Evolutionary conservation across 2,113 vertebrate genomes (phyloP).

Genomic region (Microcebus tavaratra): DNA sequence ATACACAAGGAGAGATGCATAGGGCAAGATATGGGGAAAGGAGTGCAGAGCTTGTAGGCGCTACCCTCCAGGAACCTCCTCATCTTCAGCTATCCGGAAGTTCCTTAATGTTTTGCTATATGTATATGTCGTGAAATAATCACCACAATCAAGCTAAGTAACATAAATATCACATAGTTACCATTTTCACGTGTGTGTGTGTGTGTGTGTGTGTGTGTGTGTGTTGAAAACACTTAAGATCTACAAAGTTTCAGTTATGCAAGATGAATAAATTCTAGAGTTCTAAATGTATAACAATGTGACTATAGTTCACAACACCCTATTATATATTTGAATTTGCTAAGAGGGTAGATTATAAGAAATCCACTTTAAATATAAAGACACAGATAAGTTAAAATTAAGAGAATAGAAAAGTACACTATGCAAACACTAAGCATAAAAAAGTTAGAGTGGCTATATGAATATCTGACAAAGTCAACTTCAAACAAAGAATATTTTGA

Average conservation of each 20-base stretch:
- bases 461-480: neutral
- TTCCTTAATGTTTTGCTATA: neutral
- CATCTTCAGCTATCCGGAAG: too few species aligned
- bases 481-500: neutral
- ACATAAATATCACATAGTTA: neutral
- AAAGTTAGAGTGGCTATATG: neutral
- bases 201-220: too few species aligned
- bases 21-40: too few species aligned
- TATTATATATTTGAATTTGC: neutral
- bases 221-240: neutral
- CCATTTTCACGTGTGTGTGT: neutral
- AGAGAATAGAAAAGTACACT: neutral
- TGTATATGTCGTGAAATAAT: neutral
- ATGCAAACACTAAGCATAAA: neutral
- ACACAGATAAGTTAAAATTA: neutral
- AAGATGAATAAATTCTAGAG: neutral
- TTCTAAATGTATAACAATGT: neutral
- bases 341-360: neutral
- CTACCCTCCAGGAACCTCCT: too few species aligned
- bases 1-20: too few species aligned
- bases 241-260: neutral
- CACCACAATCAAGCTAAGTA: neutral
- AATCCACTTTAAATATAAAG: conserved; percentile 14
- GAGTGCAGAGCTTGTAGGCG: too few species aligned
- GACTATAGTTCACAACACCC: neutral